Evolutionary conservation across 2,113 vertebrate genomes (phyloP), one percentile per base, ranked within the genome.

Genomic region (Neodon shergylaensis): DNA sequence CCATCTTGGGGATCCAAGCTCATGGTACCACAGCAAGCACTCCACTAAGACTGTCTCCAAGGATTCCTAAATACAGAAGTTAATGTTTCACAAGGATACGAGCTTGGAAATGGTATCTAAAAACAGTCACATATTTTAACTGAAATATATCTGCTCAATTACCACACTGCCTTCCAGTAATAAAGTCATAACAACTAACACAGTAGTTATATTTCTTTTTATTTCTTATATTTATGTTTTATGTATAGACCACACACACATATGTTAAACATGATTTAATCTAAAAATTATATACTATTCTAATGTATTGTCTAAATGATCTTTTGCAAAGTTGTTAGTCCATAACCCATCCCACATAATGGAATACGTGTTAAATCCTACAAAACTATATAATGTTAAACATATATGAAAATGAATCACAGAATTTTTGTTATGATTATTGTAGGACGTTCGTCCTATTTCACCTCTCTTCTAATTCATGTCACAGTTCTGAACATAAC

Each of bases 51-150:
- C 42, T 36, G 42, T 33, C 28, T 42, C 9, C 42, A 3, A 44
- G 58, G 73, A 42, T 92, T 96, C 47, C 74, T 54, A 95, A 93
- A 88, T 96, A 76, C 88, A 92, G 68, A 33, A 89, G 49, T 95
- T 83, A 94, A 66, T 84, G 31, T 95, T 95, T 65, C 39, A 91
- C n/a, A 94, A 92, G 92, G 68, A 92, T 44, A 72, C 3, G 49
- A 83, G 83, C 92, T 94, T 52, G 88, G 70, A 92, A 94, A 72
- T 89, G 68, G 7, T 5, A 90, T 9, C 12, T 95, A 85, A 95
- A 97, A 96, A 81, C 74, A 19, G 44, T 44, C 5, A 65, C 7
- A 66, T 72, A 87, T 84, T 96, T 95, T 94, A 91, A 85, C 39
- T 88, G 63, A 97, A 95, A 87, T 82, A 92, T 7, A 86, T 39